Evolutionary conservation across 2,113 vertebrate species (phyloP).

Genomic region (Petrocephalus microphthalmus): DNA sequence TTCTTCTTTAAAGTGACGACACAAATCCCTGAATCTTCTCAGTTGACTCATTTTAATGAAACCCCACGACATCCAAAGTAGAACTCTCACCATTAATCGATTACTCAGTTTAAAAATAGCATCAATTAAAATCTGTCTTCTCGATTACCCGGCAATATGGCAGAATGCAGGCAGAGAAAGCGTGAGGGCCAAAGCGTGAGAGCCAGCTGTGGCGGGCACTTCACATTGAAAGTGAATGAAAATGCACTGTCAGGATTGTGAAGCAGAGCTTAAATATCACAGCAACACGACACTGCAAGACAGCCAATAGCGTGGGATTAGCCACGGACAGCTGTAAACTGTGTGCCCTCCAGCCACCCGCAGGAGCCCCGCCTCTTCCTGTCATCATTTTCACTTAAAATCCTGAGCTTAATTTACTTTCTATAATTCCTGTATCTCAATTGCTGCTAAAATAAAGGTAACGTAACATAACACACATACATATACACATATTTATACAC

Average conservation of each 20-base stretch:
- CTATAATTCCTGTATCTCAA: not conserved
- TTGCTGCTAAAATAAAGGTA: not conserved
- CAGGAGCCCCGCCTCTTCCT: not conserved
- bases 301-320: not conserved
- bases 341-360: not conserved
- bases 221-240: not conserved
- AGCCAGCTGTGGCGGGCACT: no score
- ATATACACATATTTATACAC: not conserved
- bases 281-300: not conserved
- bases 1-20: not conserved
- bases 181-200: no score
- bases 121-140: not conserved
- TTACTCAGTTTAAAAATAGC: not conserved
- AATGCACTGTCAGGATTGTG: not conserved
- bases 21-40: not conserved
- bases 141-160: not conserved
- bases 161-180: no score
- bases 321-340: not conserved
- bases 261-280: not conserved
- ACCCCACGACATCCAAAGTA: not conserved
- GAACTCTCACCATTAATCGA: not conserved
- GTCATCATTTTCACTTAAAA: not conserved
- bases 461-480: not conserved
- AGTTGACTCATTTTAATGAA: not conserved
- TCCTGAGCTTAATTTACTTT: not conserved